phyloP scores from a whole-genome alignment of 2,888 invertebrate species.

The Xestobium rufovillosum region DNA sequence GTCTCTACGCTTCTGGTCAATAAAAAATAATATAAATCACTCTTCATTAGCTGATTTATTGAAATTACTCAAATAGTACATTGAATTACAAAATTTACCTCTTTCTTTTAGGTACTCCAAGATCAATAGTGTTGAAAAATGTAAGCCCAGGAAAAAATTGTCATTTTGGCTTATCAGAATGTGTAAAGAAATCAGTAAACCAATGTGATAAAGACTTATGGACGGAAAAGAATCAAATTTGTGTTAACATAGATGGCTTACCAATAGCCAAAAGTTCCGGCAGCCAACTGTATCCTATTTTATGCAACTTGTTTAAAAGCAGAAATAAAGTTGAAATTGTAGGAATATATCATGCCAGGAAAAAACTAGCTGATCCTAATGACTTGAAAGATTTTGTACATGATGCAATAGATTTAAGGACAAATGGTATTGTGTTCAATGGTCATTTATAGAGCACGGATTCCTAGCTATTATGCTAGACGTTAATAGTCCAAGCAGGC shows the following conservation, averaged over 20 bases:
- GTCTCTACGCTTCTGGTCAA: no score
- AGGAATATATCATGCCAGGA: slow-evolving; percentile 18
- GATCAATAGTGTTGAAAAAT: no score
- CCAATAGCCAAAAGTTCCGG: slow-evolving; percentile 11
- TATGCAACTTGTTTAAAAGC: no score
- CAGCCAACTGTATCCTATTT: slow-evolving; percentile 12
- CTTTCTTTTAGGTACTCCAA: no score
- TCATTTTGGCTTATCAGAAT: slow-evolving; percentile 12
- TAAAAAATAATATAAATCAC: no score
- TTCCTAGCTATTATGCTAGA: no score
- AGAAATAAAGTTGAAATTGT: slow-evolving; percentile 14
- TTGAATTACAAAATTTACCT: no score
- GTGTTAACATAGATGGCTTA: slow-evolving; percentile 10
- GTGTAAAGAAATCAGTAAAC: slow-evolving; percentile 8
- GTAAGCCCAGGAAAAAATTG: slow-evolving; percentile 10
- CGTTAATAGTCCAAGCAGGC: no score
- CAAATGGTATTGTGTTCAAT: slow-evolving; percentile 17
- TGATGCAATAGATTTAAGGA: slow-evolving; percentile 17
- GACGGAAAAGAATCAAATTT: not conserved
- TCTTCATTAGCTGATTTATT: no score
- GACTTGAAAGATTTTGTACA: slow-evolving; percentile 19
- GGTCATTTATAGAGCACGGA: no score
- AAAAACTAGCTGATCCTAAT: slow-evolving; percentile 15
- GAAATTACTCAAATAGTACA: no score
- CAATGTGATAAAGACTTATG: no score